phyloP scores from a whole-genome alignment of 2,113 vertebrate species.

The Fulmarus glacialis region DNA sequence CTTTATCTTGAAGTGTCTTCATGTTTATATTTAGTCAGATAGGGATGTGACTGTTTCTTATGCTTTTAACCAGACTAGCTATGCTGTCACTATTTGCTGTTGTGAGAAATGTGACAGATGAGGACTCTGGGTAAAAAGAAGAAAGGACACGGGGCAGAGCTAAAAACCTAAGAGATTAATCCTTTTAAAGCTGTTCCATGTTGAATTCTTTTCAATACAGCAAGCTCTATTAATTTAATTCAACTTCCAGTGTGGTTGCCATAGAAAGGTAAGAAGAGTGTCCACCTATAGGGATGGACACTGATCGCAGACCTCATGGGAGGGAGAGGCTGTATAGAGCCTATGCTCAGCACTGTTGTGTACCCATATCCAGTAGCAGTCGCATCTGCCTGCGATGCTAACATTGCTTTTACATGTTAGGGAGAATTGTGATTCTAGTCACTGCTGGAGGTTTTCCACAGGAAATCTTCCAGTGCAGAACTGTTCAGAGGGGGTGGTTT shows the following conservation, averaged over 20 bases:
- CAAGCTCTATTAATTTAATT: not conserved
- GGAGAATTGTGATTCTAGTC: not conserved
- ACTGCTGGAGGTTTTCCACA: not conserved
- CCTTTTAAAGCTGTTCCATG: not conserved
- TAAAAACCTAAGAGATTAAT: not conserved
- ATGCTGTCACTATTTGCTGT: fast-evolving
- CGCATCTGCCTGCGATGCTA: fast-evolving
- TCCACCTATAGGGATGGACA: not conserved
- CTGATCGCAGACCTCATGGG: not conserved
- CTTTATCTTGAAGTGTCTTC: not conserved
- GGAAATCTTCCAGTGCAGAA: not conserved
- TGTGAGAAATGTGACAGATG: not conserved
- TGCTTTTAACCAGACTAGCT: not conserved
- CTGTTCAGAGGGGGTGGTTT: not conserved
- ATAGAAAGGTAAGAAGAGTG: not conserved
- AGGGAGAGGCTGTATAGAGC: not conserved
- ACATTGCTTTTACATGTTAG: not conserved
- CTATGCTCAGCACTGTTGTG: not conserved
- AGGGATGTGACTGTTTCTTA: not conserved
- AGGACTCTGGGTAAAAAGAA: not conserved
- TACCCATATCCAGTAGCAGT: not conserved
- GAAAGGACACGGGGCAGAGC: not conserved
- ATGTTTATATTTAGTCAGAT: not conserved
- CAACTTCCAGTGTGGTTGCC: not conserved
- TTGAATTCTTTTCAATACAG: not conserved